Evolutionary conservation across 2,888 invertebrate species (phyloP).

Genomic region (Xestia c-nigrum): DNA sequence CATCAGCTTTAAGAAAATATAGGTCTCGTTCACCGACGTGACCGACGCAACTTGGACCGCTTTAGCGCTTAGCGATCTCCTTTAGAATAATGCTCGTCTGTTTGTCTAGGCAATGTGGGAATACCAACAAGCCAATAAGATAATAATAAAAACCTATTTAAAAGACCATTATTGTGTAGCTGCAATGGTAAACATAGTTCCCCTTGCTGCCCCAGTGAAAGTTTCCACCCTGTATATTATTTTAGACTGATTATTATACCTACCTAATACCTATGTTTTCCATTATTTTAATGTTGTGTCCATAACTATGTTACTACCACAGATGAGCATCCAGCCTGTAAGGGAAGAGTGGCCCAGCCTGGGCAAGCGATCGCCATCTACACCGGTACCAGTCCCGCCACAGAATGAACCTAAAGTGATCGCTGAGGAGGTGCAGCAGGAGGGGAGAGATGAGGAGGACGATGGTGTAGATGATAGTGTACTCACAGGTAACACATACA

Average conservation of each 20-base stretch:
- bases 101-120: too few relatives aligned
- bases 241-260: not conserved
- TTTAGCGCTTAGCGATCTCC: too few relatives aligned
- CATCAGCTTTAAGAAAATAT: too few relatives aligned
- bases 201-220: too few relatives aligned
- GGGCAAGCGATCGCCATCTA: slow-evolving; percentile 62
- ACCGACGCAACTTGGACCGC: too few relatives aligned
- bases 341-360: slow-evolving; percentile 84
- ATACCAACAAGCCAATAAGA: too few relatives aligned
- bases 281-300: not conserved
- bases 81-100: too few relatives aligned
- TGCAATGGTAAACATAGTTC: too few relatives aligned
- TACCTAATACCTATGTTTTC: not conserved
- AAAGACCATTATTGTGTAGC: too few relatives aligned
- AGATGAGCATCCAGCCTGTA: slow-evolving; percentile 75
- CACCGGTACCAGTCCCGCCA: slow-evolving; percentile 34
- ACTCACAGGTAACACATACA: slow-evolving; percentile 64
- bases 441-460: slow-evolving; percentile 17
- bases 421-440: slow-evolving; percentile 44
- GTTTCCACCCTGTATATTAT: not conserved
- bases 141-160: too few relatives aligned
- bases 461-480: slow-evolving; percentile 58
- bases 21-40: too few relatives aligned
- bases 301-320: not conserved
- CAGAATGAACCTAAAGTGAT: slow-evolving; percentile 74